A percentile compares a stretch with the other conserved stretches of the same genome.
phyloP scores from a whole-genome alignment of 2,888 invertebrate genomes.

The Augiades crinisus region DNA sequence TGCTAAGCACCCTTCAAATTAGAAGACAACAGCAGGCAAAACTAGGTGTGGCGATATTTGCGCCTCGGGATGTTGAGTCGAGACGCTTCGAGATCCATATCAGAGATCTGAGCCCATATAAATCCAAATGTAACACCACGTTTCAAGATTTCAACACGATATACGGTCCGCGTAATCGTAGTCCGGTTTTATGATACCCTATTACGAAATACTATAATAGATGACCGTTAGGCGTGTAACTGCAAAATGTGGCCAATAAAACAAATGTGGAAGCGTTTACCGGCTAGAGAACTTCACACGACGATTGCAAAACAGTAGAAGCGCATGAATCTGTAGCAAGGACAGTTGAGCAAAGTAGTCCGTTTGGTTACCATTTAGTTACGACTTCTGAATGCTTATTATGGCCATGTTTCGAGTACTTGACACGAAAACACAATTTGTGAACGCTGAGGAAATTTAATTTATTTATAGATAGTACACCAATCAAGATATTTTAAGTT shows the following conservation, averaged over 20 bases:
- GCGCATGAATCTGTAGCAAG: slow-evolving; percentile 48
- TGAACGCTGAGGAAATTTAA: not conserved
- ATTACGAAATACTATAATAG: slow-evolving; percentile 45
- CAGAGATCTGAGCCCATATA: slow-evolving; percentile 14
- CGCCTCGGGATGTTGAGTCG: too few relatives aligned
- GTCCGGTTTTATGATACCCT: slow-evolving; percentile 26
- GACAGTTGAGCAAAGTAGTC: slow-evolving; percentile 43
- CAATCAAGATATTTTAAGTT: too few relatives aligned
- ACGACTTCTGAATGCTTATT: slow-evolving; percentile 14
- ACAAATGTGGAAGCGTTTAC: slow-evolving; percentile 34
- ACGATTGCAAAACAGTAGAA: slow-evolving; percentile 43
- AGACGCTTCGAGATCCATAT: not conserved
- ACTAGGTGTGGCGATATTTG: too few relatives aligned
- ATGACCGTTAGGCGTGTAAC: slow-evolving; percentile 38
- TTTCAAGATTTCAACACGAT: slow-evolving; percentile 27
- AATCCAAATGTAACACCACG: slow-evolving; percentile 24
- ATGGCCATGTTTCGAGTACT: slow-evolving; percentile 18
- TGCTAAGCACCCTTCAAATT: too few relatives aligned
- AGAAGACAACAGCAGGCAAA: too few relatives aligned
- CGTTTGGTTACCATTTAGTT: slow-evolving; percentile 14
- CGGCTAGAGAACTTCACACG: slow-evolving; percentile 46
- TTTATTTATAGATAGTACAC: not conserved
- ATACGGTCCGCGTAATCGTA: slow-evolving; percentile 17
- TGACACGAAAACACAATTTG: slow-evolving; percentile 5
- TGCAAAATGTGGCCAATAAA: slow-evolving; percentile 46